Evolutionary conservation across 2,888 invertebrate species (phyloP), one percentile per base, ranked within the genome.

Genomic region (Tenthredo livida): DNA sequence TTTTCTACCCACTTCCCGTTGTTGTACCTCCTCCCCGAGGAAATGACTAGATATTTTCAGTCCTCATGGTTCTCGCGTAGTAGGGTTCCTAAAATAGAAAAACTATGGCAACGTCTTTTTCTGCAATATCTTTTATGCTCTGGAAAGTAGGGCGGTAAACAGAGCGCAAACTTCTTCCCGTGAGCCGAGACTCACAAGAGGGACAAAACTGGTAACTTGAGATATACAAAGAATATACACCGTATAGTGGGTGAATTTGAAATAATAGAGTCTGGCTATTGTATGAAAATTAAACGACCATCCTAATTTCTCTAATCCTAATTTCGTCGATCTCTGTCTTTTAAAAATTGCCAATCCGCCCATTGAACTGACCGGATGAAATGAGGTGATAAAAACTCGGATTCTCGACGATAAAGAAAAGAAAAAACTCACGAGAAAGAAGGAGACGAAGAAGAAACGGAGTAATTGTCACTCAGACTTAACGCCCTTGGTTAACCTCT

Each of bases 401-500:
- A 37, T 70, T n/a, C 17, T 70, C 0, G 33, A 37, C 37, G 33
- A 17, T 1, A n/a, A 37, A 37, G 7, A 17, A 4, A 67, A 29
- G 25, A 4, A 43, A 43, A 15, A 40, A 37, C 43, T 73, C 10
- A 2, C 2, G 7, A 40, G 10, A 7, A 47, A 47, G 1, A 47
- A 25, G 50, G 47, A 43, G 43, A 47, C 17, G 33, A 17, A 78
- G 43, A 33, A 33, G 12, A 33, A 58, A 33, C 17, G 50, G 33
- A n/a, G n/a, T 54, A 58, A 78, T 78, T 58, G 33, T 54, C 78
- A 33, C 50, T 54, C 54, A 58, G 58, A 54, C 54, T 78, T 78
- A 78, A n/a, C 78, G 78, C 58, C 78, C 78, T 78, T 78, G 58
- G 58, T 47, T 78, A 78, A 78, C 78, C 78, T 58, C 78, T 78